phyloP scores from a whole-genome alignment of 2,113 vertebrate species.

The Otolemur garnettii region DNA sequence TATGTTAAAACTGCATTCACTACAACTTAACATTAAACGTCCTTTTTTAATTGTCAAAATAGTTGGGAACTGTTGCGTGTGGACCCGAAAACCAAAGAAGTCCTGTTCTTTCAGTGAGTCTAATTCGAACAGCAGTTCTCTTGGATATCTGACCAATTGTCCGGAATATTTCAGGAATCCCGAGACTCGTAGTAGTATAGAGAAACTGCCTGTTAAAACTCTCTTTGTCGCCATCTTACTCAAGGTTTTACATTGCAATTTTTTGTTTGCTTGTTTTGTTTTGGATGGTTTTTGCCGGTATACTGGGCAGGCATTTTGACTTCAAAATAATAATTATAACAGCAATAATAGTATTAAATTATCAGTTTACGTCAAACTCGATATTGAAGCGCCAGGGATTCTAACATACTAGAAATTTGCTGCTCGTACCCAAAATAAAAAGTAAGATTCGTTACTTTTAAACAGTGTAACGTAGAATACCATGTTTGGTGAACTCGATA shows the following conservation, averaged over 20 bases:
- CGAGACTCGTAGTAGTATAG: neutral
- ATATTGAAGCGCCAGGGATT: neutral
- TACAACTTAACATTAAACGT: accelerated
- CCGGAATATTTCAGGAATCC: accelerated
- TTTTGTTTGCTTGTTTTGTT: neutral
- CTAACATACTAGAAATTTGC: neutral
- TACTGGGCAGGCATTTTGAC: neutral
- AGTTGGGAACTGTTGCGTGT: accelerated
- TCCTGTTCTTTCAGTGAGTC: neutral
- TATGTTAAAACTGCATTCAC: neutral
- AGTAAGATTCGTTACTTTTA: neutral
- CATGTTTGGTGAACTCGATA: accelerated
- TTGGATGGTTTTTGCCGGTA: neutral
- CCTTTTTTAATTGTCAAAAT: neutral
- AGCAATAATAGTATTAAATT: neutral
- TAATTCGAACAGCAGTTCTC: accelerated
- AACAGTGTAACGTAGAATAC: neutral
- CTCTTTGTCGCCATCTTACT: neutral
- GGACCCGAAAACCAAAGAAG: neutral
- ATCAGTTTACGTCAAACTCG: accelerated
- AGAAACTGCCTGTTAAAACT: neutral
- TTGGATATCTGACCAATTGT: accelerated
- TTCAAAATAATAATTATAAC: too few species aligned
- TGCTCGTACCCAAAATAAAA: too few species aligned
- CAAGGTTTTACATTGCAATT: neutral